phyloP scores from a whole-genome alignment of 2,888 invertebrate genomes.

The Deilephila porcellus region DNA sequence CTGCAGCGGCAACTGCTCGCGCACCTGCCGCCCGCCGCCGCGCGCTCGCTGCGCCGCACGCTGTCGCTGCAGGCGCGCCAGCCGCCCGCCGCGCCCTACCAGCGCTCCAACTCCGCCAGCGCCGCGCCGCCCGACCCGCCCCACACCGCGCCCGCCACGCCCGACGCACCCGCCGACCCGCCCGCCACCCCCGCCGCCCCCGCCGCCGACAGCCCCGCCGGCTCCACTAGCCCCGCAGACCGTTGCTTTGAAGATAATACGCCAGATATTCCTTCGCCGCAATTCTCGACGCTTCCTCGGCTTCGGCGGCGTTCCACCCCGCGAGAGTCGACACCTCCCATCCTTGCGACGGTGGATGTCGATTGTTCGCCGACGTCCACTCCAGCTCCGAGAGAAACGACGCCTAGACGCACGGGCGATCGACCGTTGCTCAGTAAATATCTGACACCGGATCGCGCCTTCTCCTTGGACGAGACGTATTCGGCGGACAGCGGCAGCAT shows the following conservation, averaged over 20 bases:
- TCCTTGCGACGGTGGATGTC: constrained; percentile 28
- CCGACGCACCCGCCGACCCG: not conserved
- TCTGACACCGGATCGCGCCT: constrained; percentile 74
- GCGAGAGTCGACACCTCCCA: constrained; percentile 38
- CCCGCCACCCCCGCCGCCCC: not conserved
- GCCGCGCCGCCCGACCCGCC: constrained; percentile 42
- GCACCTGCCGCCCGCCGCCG: constrained; percentile 88
- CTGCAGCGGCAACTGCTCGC: constrained; percentile 89
- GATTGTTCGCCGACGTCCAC: constrained; percentile 38
- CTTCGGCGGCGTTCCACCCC: constrained; percentile 56
- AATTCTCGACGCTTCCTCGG: constrained; percentile 68
- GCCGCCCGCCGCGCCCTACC: constrained; percentile 44
- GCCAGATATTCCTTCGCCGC: constrained; percentile 47
- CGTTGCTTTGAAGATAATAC: constrained; percentile 7
- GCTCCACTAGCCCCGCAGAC: not conserved
- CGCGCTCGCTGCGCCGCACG: constrained; percentile 87
- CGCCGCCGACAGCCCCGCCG: not conserved
- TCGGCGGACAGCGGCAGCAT: constrained; percentile 65
- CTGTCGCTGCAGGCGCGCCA: constrained; percentile 77
- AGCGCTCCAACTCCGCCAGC: constrained; percentile 64
- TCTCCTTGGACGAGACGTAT: constrained; percentile 65
- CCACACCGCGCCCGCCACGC: constrained; percentile 42
- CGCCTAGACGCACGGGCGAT: constrained; percentile 63
- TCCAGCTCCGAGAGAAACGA: constrained; percentile 18
- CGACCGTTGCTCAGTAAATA: constrained; percentile 85